Percentiles rank a stretch among this genome's conserved stretches.
Conservation (phyloP, 1,140 invertebrate species). For the Colletes latitarsis region DNA sequence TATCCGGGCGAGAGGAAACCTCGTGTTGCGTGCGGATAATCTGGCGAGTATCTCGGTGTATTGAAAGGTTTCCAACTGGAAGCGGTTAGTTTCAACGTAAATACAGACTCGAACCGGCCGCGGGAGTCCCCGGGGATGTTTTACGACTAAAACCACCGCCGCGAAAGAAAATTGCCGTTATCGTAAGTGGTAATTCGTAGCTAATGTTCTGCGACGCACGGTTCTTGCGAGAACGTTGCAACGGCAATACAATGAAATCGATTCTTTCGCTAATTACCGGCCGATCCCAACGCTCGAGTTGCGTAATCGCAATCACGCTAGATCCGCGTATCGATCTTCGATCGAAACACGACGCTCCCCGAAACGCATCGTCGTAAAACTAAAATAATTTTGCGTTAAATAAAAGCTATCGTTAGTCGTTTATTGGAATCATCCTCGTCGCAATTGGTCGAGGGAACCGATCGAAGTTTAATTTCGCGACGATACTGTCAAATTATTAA, state of each 20-base stretch:
- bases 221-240: conserved; percentile 20
- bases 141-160: conserved; percentile 39
- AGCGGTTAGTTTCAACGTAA: conserved; percentile 42
- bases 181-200: conserved; percentile 57
- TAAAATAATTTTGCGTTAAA: no score
- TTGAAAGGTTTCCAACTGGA: conserved; percentile 54
- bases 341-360: no score
- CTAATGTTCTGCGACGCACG: conserved; percentile 50
- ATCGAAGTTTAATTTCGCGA: background rate
- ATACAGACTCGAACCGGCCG: conserved; percentile 34
- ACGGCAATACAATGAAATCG: conserved; percentile 10
- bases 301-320: conserved; percentile 26
- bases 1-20: conserved; percentile 45
- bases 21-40: conserved; percentile 63
- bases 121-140: conserved; percentile 29
- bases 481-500: no score
- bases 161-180: conserved; percentile 61
- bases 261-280: conserved; percentile 17
- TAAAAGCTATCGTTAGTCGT: no score
- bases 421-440: no score
- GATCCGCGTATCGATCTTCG: no score
- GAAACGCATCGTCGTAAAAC: no score
- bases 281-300: background rate
- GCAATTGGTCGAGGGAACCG: no score
- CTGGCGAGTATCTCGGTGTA: conserved; percentile 40